Evolutionary conservation across 2,113 vertebrate genomes (phyloP), one percentile per base, ranked within the genome.

Genomic region (Etheostoma cragini): DNA sequence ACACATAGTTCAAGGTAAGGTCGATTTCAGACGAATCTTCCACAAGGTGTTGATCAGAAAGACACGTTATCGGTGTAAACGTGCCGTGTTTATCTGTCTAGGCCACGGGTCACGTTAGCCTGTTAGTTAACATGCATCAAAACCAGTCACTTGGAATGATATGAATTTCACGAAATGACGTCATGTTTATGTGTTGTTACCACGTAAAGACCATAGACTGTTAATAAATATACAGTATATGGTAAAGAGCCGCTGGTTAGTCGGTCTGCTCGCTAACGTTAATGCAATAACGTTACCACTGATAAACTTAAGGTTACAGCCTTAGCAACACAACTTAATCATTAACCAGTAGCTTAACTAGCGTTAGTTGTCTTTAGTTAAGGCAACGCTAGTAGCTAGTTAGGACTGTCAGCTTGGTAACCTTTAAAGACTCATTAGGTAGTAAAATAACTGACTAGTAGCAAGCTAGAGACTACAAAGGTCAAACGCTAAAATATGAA

Each of bases 1-100:
- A 22, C n/a, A 30, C 24, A 45, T 0, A 11, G 6, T 0, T 49
- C n/a, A 90, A 87, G 94, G 94, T 94, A 85, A 93, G 86, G 0
- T 2, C 2, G 0, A 0, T 6, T 19, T 57, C 5, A 3, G 3
- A 3, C 3, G 1, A 3, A 5, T 3, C 26, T 2, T 5, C 0
- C 0, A 4, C 1, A 6, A 30, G 17, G 1, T 13, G 14, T 42
- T 5, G 15, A 19, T 7, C 3, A 38, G 26, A 58, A 45, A 45
- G 0, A 6, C 1, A 0, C 1, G 3, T 4, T 16, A 12, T 22
- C 3, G 15, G 8, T 3, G 21, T 5, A 71, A 60, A 72, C 24
- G 42, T 11, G 17, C 8, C 33, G 42, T 14, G 54, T 83, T 80
- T 57, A 33, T 50, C 30, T 14, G 69, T 65, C 78, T 88, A 90